phyloP scores from a whole-genome alignment of 1,140 invertebrate species.

The Caenorhabditis briggsae region DNA sequence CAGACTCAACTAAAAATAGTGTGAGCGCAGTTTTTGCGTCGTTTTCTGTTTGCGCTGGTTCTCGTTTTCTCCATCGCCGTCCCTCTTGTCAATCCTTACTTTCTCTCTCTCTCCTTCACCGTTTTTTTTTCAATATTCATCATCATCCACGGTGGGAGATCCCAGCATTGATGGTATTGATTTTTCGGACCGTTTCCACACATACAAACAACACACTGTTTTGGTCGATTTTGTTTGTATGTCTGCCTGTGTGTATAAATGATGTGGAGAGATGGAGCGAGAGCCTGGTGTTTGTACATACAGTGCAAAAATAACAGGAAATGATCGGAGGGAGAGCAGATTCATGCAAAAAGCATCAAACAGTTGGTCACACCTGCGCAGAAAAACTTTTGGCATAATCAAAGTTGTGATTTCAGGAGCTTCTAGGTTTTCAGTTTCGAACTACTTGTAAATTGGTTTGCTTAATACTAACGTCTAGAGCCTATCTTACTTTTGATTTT shows the following conservation, averaged over 20 bases:
- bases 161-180: constrained; percentile 2
- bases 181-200: constrained; percentile 25
- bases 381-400: not conserved
- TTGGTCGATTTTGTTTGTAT: not conserved
- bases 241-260: constrained; percentile 7
- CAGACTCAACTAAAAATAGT: constrained; percentile 44
- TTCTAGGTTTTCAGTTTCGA: not conserved
- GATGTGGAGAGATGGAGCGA: not conserved
- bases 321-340: not conserved
- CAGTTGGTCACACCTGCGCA: constrained; percentile 1
- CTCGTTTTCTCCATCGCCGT: constrained; percentile 11
- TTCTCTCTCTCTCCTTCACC: constrained; percentile 10
- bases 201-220: constrained; percentile 18
- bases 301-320: constrained; percentile 49
- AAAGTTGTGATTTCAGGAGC: not conserved
- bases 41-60: constrained; percentile 41
- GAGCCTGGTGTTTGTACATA: constrained; percentile 23
- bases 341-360: constrained; percentile 32
- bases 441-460: too few relatives aligned
- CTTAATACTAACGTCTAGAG: too few relatives aligned
- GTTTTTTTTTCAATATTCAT: constrained; percentile 40
- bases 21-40: constrained; percentile 39
- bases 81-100: not conserved
- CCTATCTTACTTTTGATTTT: too few relatives aligned
- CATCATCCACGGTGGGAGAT: not conserved